A percentile compares a stretch with the other conserved stretches of the same genome.
Conservation (phyloP, 2,113 vertebrate genomes). For the Desmodus rotundus region DNA sequence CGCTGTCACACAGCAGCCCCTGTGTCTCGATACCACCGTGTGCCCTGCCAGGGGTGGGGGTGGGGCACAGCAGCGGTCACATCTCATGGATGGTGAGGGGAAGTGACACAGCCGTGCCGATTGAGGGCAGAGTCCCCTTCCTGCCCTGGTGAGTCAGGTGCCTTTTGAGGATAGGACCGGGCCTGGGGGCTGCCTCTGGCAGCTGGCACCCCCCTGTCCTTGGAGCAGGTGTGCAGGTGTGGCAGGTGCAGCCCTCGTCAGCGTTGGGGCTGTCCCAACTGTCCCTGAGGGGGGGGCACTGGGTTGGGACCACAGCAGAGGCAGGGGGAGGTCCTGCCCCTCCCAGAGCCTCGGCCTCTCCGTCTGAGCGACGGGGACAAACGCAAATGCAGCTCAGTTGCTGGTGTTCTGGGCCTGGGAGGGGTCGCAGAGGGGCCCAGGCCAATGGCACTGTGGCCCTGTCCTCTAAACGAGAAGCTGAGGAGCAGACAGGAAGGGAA, state of each 20-base stretch:
- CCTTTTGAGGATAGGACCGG: neutral
- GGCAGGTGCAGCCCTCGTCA: neutral
- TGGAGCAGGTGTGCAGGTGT: neutral
- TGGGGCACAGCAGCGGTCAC: neutral
- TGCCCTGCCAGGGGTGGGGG: neutral
- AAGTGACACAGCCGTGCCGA: neutral
- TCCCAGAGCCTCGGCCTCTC: rapidly evolving
- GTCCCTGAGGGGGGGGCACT: too few species aligned
- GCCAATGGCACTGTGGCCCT: rapidly evolving
- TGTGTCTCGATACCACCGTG: neutral
- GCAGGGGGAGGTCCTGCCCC: neutral
- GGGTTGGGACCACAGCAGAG: rapidly evolving
- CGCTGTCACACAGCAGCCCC: too few species aligned
- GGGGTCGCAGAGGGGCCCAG: rapidly evolving
- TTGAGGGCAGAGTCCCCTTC: constrained; percentile 8
- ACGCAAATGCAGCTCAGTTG: rapidly evolving
- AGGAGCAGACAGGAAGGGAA: neutral
- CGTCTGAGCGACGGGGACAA: neutral
- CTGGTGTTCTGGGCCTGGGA: neutral
- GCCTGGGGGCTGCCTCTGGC: rapidly evolving
- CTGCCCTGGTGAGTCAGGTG: constrained; percentile 25
- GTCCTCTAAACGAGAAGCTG: neutral
- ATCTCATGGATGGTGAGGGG: too few species aligned
- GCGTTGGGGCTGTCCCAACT: neutral
- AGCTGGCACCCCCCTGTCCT: neutral